Percentiles rank a stretch among this genome's conserved stretches.
phyloP scores from a whole-genome alignment of 2,797 vertebrate species.

The Hapalemur alaotrensis region DNA sequence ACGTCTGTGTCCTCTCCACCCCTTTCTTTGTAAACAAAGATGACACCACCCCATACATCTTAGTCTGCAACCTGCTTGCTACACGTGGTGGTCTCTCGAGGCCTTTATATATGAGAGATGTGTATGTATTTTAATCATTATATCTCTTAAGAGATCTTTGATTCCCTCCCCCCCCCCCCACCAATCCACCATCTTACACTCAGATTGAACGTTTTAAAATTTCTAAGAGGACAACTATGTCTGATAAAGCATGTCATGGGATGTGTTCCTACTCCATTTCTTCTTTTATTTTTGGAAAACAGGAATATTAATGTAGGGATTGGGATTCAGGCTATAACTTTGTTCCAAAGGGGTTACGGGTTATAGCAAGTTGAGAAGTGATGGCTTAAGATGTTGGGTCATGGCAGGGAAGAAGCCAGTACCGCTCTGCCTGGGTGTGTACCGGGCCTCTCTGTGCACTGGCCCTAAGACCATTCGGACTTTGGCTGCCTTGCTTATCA shows the following conservation, averaged over 20 bases:
- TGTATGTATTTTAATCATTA: background rate
- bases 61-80: background rate
- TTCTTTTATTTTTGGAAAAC: background rate
- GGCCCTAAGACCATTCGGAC: background rate
- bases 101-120: background rate
- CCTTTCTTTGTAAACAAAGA: background rate
- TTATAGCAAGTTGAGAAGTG: conserved; percentile 44
- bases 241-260: background rate
- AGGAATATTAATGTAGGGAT: background rate
- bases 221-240: background rate
- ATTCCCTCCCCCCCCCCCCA: background rate
- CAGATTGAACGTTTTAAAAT: conserved; percentile 2
- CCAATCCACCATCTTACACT: background rate
- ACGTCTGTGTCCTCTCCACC: background rate
- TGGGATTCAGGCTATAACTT: background rate
- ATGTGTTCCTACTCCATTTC: background rate
- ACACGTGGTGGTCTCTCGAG: background rate
- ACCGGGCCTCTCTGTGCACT: background rate
- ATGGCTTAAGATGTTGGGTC: background rate
- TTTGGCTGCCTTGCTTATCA: background rate
- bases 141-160: background rate
- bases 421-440: fast-evolving
- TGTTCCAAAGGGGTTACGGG: conserved; percentile 35
- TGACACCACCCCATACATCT: fast-evolving
- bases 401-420: background rate